These are phyloP conservation scores for Uloborus plumipes DNA, from an alignment of 2,888 invertebrate species.

Conservation along the genomic window DNA sequence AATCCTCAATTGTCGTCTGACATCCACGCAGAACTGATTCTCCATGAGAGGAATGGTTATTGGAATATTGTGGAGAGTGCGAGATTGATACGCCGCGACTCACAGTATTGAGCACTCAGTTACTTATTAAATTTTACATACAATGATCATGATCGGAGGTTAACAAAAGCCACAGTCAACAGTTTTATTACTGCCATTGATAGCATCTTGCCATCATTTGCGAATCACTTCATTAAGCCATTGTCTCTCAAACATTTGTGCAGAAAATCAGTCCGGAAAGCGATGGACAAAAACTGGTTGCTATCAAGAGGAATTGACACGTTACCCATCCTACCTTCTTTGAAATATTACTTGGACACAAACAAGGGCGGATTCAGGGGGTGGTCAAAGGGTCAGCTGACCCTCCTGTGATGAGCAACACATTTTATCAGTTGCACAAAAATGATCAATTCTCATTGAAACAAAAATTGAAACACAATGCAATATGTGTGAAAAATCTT, in stretches of 20 bases:
- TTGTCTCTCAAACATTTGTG: background rate
- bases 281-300: background rate
- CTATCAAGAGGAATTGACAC: background rate
- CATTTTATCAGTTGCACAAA: no score
- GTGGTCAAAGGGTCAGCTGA: no score
- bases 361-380: no score
- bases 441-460: no score
- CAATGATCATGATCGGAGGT: no score
- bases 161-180: no score
- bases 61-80: background rate
- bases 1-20: no score
- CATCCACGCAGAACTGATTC: no score
- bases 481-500: no score
- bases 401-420: no score
- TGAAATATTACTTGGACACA: conserved; percentile 2
- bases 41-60: no score
- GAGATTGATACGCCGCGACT: background rate
- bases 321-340: background rate
- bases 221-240: background rate
- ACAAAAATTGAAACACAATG: no score
- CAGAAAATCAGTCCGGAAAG: background rate
- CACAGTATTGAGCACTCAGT: background rate
- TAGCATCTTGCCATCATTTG: background rate
- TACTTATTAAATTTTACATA: background rate
- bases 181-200: background rate